Evolutionary conservation across 2,113 vertebrate species (phyloP), one percentile per base, ranked within the genome.

Genomic region (Scomber japonicus): DNA sequence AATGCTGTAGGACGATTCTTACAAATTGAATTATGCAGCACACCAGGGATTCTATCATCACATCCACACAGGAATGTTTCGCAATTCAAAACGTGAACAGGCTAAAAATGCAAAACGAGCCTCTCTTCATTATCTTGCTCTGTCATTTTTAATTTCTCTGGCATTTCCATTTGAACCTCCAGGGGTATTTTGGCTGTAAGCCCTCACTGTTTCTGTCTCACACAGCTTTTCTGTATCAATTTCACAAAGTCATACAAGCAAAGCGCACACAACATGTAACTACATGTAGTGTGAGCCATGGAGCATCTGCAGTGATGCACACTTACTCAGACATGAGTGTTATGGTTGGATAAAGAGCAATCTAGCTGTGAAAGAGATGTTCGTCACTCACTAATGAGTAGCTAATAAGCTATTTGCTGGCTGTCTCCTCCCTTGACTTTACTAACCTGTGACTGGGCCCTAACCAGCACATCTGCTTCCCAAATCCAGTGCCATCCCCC

Each of bases 401-500:
- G 35, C 35, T 40, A 40, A 77, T 53, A 21, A 24, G 19, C 63
- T 59, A 66, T 78, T 55, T 69, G 19, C 51, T 79, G 79, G 51
- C 75, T 46, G 51, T 31, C 46, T 59, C 63, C 44, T 59, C 13
- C 30, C 17, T 27, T 71, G 68, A 72, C 60, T 75, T 85, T 55
- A 46, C 60, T 31, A 76, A 78, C 69, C 76, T 75, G 51, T 3
- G 54, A 75, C 78, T 65, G 64, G 57, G 82, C 81, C 76, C 57
- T 9, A 49, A 65, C 9, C 21, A 80, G n/a, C 59, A 62, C 82
- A 86, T 71, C 84, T 86, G 75, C 71, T 76, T 24, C 64, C 46
- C 53, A 53, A 78, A 73, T 55, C 62, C 7, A 2, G 48, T 46
- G 45, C 72, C 62, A 51, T 40, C 51, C 14, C 55, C 31, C 11